Evolutionary conservation across 53 echinoderm and acorn worm species (phyloP).

Genomic region (Hippasteria phrygiana): DNA sequence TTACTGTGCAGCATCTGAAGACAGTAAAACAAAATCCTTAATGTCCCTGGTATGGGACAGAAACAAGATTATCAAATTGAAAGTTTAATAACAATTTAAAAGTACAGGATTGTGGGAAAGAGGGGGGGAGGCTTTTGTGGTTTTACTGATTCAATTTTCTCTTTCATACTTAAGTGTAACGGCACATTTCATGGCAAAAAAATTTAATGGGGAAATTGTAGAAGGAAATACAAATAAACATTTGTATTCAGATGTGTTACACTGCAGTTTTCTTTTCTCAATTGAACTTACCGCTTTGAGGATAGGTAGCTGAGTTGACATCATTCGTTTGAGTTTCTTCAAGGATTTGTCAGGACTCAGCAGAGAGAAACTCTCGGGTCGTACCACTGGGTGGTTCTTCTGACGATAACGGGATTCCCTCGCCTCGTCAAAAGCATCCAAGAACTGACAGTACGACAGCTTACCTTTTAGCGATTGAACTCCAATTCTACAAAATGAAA

Average conservation of each 20-base stretch:
- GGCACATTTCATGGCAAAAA: too few relatives aligned
- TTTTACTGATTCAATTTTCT: too few relatives aligned
- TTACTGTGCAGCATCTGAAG: too few relatives aligned
- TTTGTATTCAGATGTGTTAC: background rate
- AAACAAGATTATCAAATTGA: too few relatives aligned
- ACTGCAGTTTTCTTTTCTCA: background rate
- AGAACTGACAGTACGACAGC: constrained; percentile 82
- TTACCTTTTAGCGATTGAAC: constrained; percentile 71
- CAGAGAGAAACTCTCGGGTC: constrained; percentile 79
- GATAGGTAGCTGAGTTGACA: constrained; percentile 73
- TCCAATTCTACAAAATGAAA: constrained; percentile 73
- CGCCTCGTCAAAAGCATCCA: constrained; percentile 93
- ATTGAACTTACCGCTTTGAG: constrained; percentile 84
- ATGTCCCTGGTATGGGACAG: too few relatives aligned
- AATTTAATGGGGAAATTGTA: too few relatives aligned
- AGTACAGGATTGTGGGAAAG: too few relatives aligned
- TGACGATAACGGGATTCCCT: constrained; percentile 83
- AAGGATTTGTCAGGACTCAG: constrained; percentile 84
- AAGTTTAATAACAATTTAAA: too few relatives aligned
- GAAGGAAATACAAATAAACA: background rate
- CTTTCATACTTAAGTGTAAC: too few relatives aligned
- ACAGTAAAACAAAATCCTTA: too few relatives aligned
- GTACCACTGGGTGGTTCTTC: constrained; percentile 85
- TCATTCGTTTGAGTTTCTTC: constrained; percentile 84
- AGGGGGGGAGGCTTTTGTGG: too few relatives aligned